Evolutionary conservation across 1,140 invertebrate species (phyloP), one percentile per base, ranked within the genome.

Genomic region (Alviniconcha marisindica): DNA sequence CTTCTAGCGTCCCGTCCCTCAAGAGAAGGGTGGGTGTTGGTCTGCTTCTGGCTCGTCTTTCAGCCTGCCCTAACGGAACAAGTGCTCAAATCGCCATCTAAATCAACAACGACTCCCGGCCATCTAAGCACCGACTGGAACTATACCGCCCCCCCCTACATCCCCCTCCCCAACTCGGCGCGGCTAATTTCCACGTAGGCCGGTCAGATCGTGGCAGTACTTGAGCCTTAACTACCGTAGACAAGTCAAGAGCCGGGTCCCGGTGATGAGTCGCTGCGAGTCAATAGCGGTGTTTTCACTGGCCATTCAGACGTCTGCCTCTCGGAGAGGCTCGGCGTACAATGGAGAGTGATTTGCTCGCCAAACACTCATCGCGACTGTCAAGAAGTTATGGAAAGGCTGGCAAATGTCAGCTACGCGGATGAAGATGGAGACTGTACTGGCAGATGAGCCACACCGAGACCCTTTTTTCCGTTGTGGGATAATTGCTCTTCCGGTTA

Each of bases 331-430:
- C 63, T 15, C 5, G 5, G n/a, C 10, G 28, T 51, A 76, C 73
- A 76, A 76, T 76, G 44, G 44, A 10, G 1, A 5, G 24, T 76
- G 44, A 76, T 76, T 76, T 76, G 42, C 73, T 54, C 28, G 24
- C 40, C 44, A 31, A 76, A 76, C 73, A 76, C 28, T 76, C 28
- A 76, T 54, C 73, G 21, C 28, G 2, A 51, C 5, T 54, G 44
- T n/a, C 73, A 76, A 51, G 38, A 54, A 76, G 73, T 48, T 48
- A 48, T 5, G 44, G 18, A 48, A 48, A 48, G 44, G 44, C 44
- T 48, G 44, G 44, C 44, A 48, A 48, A 48, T 18, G 44, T 48
- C 44, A 18, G 44, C 7, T 48, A 48, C 5, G 44, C 5, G 44
- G 44, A 48, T 48, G 44, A 48, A 48, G 44, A 48, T 10, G 44